Percentiles rank a stretch among this genome's conserved stretches.
Evolutionary conservation across 1,140 invertebrate species (phyloP).

Genomic region (Spodoptera frugiperda): DNA sequence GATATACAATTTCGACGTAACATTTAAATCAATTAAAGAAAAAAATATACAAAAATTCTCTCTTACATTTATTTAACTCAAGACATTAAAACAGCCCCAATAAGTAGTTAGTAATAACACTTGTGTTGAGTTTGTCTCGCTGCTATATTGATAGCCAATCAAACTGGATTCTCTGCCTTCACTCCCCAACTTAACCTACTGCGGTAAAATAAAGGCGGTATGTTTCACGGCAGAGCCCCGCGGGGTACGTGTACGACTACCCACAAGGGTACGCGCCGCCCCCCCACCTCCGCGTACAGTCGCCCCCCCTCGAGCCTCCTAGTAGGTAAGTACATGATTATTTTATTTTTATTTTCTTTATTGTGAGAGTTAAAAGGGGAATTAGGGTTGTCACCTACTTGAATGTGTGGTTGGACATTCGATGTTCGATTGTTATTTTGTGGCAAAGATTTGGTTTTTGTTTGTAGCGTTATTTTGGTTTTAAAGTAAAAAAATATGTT

Average conservation of each 20-base stretch:
- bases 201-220: slow-evolving; percentile 30
- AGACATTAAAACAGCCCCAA: too few species aligned
- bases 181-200: background rate
- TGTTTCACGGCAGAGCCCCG: slow-evolving; percentile 62
- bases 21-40: too few species aligned
- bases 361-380: slow-evolving; percentile 3
- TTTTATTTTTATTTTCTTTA: slow-evolving; percentile 34
- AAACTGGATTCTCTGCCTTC: background rate
- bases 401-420: background rate
- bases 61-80: too few species aligned
- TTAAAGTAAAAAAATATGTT: too few species aligned
- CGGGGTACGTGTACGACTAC: slow-evolving; percentile 78
- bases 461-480: too few species aligned
- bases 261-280: slow-evolving; percentile 78
- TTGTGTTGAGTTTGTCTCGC: too few species aligned
- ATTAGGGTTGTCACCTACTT: background rate
- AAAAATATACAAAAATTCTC: too few species aligned
- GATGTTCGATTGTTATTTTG: background rate
- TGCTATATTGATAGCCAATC: background rate
- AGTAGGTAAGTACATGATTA: slow-evolving; percentile 60
- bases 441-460: background rate
- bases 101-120: too few species aligned
- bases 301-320: slow-evolving; percentile 71
- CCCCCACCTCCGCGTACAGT: slow-evolving; percentile 76
- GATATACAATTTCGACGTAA: too few species aligned